Evolutionary conservation across 2,797 vertebrate species (phyloP).

Genomic region (Lycodopsis pacificus): DNA sequence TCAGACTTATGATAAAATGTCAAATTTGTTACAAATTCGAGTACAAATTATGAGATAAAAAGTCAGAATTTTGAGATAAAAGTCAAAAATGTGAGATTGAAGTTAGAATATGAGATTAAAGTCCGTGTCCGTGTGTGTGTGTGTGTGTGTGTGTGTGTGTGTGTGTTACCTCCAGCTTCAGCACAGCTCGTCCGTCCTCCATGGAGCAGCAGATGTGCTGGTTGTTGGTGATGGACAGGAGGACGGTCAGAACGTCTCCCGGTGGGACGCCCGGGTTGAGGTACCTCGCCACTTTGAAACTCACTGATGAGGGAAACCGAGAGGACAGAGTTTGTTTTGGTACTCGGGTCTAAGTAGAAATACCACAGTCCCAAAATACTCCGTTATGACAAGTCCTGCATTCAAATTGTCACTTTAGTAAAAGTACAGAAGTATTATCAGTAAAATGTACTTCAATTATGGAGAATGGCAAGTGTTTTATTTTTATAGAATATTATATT

Average conservation of each 20-base stretch:
- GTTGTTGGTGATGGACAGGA: constrained; percentile 35
- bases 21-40: background rate
- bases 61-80: background rate
- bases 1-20: background rate
- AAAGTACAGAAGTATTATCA: background rate
- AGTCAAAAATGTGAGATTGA: too few relatives aligned
- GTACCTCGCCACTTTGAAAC: constrained; percentile 45
- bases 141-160: too few relatives aligned
- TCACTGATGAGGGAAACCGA: constrained; percentile 24
- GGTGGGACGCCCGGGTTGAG: fast-evolving
- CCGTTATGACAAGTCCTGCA: background rate
- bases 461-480: background rate
- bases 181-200: background rate
- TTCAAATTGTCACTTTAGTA: background rate
- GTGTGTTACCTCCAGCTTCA: constrained; percentile 57
- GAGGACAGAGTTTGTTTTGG: background rate
- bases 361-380: background rate
- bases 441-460: background rate
- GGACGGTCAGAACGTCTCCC: fast-evolving
- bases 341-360: background rate
- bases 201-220: constrained; percentile 45
- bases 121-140: too few relatives aligned
- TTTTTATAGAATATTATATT: too few relatives aligned
- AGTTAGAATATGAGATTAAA: background rate
- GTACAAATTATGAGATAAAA: too few relatives aligned